A percentile compares a stretch with the other conserved stretches of the same genome.
Conservation (phyloP, 2,113 vertebrate species). For the Caracal caracal region DNA sequence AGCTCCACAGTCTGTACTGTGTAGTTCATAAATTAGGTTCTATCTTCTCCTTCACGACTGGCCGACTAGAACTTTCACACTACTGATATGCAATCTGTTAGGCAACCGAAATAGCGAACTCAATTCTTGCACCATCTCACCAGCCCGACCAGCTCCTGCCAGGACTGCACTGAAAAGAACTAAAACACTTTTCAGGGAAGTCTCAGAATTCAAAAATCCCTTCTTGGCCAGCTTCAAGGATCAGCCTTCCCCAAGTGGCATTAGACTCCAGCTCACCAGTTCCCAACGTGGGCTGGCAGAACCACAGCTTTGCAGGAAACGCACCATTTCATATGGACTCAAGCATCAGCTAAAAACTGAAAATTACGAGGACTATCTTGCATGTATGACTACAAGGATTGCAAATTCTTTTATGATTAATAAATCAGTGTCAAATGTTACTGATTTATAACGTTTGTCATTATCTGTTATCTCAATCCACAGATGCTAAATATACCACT, state of each 20-base stretch:
- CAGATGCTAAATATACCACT: not conserved
- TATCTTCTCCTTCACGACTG: not conserved
- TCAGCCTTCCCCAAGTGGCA: not conserved
- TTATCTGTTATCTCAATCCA: not conserved
- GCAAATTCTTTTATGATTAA: not conserved
- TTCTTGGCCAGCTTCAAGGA: not conserved
- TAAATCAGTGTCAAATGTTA: not conserved
- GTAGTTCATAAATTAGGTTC: not conserved
- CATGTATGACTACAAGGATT: not conserved
- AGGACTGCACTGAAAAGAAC: not conserved
- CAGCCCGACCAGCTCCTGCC: not conserved
- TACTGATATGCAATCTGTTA: not conserved
- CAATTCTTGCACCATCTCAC: not conserved
- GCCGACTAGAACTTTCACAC: not conserved
- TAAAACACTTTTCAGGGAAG: not conserved
- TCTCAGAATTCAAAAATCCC: not conserved
- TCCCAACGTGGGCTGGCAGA: not conserved
- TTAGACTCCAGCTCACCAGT: not conserved
- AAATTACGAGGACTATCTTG: not conserved
- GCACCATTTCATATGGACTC: not conserved
- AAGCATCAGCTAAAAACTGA: not conserved
- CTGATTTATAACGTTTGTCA: not conserved
- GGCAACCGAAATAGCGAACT: not conserved
- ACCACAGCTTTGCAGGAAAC: not conserved
- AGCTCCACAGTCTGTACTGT: not conserved